Evolutionary conservation across 2,113 vertebrate species (phyloP).

Genomic region (Eulemur rufifrons): DNA sequence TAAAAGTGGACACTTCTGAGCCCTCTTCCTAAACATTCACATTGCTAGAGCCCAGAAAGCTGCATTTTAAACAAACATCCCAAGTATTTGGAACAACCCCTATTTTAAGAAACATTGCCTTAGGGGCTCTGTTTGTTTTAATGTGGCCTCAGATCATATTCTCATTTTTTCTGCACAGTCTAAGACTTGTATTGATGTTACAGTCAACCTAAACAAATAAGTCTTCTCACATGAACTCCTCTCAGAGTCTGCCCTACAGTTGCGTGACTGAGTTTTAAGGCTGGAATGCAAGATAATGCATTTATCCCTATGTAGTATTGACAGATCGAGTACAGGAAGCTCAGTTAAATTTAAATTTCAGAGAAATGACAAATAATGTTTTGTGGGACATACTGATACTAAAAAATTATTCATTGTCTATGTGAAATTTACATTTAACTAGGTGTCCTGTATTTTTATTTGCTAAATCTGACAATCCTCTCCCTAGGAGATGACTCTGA

Average conservation of each 20-base stretch:
- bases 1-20: not conserved
- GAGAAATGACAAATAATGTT: not conserved
- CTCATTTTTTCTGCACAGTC: not conserved
- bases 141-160: not conserved
- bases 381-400: not conserved
- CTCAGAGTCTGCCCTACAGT: not conserved
- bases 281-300: not conserved
- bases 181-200: not conserved
- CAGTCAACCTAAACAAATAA: not conserved
- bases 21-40: not conserved
- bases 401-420: not conserved
- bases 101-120: not conserved
- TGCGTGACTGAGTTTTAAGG: not conserved
- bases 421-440: not conserved
- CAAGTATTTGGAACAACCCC: not conserved
- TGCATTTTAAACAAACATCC: not conserved
- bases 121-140: not conserved
- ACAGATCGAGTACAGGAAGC: not conserved
- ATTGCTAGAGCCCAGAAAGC: not conserved
- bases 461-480: not conserved
- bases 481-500: not conserved
- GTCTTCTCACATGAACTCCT: not conserved
- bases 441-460: not conserved
- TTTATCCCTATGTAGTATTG: not conserved
- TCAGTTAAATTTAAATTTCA: not conserved